These are phyloP conservation scores for Agonopterix heracliana DNA, from an alignment of 2,888 invertebrate genomes.

Conservation along the genomic window DNA sequence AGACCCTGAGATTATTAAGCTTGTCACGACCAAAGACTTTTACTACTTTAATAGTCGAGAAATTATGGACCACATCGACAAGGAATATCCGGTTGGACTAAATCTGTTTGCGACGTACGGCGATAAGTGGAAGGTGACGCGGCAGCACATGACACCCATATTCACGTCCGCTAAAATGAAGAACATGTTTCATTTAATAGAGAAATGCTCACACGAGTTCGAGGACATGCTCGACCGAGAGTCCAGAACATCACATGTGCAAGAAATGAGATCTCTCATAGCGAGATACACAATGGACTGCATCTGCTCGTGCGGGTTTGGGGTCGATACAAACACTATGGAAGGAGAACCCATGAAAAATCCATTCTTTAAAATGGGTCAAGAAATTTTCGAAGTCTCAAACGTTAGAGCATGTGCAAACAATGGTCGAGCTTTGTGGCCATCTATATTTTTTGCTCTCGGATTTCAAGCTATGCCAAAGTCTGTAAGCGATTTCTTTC, in stretches of 20 bases:
- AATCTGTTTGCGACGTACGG: conserved; percentile 43
- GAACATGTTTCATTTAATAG: conserved; percentile 26
- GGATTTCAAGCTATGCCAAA: conserved; percentile 22
- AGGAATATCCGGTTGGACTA: conserved; percentile 28
- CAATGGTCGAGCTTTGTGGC: conserved; percentile 28
- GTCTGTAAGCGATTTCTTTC: conserved; percentile 24
- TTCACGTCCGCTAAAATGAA: conserved; percentile 38
- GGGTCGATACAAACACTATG: conserved; percentile 32
- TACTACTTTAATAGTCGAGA: conserved; percentile 29
- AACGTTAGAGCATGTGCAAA: conserved; percentile 17
- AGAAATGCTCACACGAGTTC: conserved; percentile 29
- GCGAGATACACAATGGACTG: conserved; percentile 43
- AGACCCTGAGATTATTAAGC: conserved; percentile 33
- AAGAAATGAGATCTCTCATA: conserved; percentile 29
- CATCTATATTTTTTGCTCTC: conserved; percentile 28
- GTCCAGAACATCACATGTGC: conserved; percentile 10
- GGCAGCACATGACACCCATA: conserved; percentile 48
- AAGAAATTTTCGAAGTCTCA: conserved; percentile 20
- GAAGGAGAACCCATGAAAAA: conserved; percentile 20
- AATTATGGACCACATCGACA: conserved; percentile 28
- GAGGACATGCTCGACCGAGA: conserved; percentile 35
- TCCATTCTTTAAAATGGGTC: conserved; percentile 27
- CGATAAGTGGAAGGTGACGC: conserved; percentile 46
- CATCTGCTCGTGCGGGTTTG: conserved; percentile 32
- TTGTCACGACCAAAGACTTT: conserved; percentile 26